These are phyloP conservation scores for Beris chalybata DNA, from an alignment of 2,888 invertebrate species.

Conservation along the genomic window DNA sequence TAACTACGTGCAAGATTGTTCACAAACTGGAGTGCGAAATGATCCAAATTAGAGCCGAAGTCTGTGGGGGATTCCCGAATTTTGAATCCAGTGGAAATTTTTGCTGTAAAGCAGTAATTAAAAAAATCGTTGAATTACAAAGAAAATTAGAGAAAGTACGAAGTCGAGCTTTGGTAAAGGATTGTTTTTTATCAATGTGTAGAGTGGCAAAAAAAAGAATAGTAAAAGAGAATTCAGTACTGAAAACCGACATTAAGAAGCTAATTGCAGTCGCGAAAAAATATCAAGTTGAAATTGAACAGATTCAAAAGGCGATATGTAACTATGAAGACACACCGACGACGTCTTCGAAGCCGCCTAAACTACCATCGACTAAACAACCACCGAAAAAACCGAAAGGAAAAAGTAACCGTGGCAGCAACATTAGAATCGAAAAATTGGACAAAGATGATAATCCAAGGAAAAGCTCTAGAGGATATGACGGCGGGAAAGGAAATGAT, in stretches of 20 bases:
- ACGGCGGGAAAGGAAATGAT: too few species aligned
- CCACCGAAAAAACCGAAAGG: neutral
- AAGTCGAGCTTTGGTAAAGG: neutral
- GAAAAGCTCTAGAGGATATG: too few species aligned
- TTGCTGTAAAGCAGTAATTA: neutral
- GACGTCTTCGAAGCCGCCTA: neutral
- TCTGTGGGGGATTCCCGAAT: neutral
- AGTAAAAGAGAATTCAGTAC: neutral
- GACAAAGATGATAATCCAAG: too few species aligned
- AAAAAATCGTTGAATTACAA: neutral
- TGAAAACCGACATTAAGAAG: neutral
- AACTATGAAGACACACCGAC: too few species aligned
- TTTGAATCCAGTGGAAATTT: neutral
- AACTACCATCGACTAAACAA: neutral
- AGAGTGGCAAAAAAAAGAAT: neutral
- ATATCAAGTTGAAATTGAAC: neutral
- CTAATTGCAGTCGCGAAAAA: neutral
- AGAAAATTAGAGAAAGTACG: slow-evolving; percentile 2
- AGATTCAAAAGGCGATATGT: neutral
- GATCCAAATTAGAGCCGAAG: neutral
- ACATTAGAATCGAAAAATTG: too few species aligned
- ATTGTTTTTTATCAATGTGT: neutral
- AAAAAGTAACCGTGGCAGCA: too few species aligned
- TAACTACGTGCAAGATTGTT: neutral
- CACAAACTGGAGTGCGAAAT: neutral